Conservation (phyloP, 1,140 invertebrate genomes). For the Drosophila albomicans region DNA sequence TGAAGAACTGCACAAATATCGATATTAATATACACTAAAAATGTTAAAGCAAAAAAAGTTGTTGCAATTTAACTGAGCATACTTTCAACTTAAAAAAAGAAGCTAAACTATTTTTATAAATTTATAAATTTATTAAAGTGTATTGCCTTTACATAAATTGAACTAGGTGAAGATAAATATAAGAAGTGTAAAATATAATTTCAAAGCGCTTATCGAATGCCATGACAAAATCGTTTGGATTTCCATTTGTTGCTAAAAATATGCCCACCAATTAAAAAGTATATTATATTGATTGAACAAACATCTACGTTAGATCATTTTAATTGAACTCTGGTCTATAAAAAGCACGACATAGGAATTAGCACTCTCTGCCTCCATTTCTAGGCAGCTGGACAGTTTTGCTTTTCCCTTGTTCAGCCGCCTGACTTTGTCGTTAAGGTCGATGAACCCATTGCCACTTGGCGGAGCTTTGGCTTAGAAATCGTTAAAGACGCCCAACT, state of each 20-base stretch:
- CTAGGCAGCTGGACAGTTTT: neutral
- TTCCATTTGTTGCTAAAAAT: conserved; percentile 1
- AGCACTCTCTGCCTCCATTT: neutral
- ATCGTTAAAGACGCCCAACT: conserved; percentile 72
- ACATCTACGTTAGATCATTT: conserved; percentile 34
- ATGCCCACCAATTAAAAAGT: conserved; percentile 15
- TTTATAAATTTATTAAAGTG: too few species aligned
- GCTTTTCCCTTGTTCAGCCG: conserved; percentile 2
- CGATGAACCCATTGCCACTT: neutral
- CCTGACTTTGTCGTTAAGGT: conserved; percentile 21
- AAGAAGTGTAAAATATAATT: neutral
- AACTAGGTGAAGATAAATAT: neutral
- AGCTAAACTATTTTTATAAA: too few species aligned
- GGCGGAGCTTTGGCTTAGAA: conserved; percentile 35
- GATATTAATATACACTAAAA: too few species aligned
- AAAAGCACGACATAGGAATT: conserved; percentile 27
- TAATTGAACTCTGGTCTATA: conserved; percentile 50
- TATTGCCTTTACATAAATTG: too few species aligned
- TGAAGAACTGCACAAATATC: conserved; percentile 28
- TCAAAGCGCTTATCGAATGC: neutral
- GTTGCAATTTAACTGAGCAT: neutral
- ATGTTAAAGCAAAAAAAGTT: neutral
- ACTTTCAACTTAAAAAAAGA: too few species aligned
- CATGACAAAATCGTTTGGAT: neutral
- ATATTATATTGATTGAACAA: conserved; percentile 14